Base-by-base conservation (phyloP, 2,888 invertebrate species). In the Eilema griseolum region DNA sequence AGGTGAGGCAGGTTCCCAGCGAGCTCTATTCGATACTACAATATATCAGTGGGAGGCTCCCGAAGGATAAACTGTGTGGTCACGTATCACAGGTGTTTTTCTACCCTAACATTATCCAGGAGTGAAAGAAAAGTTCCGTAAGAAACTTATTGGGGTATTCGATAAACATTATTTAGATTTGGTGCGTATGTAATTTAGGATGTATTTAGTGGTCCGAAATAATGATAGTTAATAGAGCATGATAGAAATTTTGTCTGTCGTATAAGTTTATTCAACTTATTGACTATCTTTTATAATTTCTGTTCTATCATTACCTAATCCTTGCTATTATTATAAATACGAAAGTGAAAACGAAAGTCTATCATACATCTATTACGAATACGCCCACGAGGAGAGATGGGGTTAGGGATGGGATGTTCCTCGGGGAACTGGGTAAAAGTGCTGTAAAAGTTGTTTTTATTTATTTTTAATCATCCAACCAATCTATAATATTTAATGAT, bases 71-170 rank as follows among this genome's bases (percentile, higher is more conserved):
- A 89, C 85, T 88, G 89, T 88, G 85, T 87, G 86, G 89, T 92
- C 93, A 93, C 93, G 93, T 92, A 89, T 87, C 81, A 83, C 85
- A 86, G 90, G 88, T 93, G 92, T 92, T 93, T 93, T 92, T 88
- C 90, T 84, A 89, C 89, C 90, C 86, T 78, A 80, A 83, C 86
- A 88, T 90, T 90, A 91, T 89, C 88, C 83, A 80, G 80, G 84
- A 82, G 82, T 80, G 81, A 84, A 82, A 84, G 85, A 87, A 88
- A 82, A 75, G 66, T 74, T 76, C 62, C 67, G 59, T 68, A 52
- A 57, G 57, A 72, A 67, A 75, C 62, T 71, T 75, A 76, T 73
- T 69, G 66, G 46, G 75, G 71, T 73, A 70, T 75, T 70, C 71
- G 66, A 72, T 66, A 66, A 66, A 70, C 66, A 70, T 76, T 78